A percentile compares a stretch with the other conserved stretches of the same genome.
phyloP scores from a whole-genome alignment of 2,797 vertebrate species.

The Hylomyscus alleni region DNA sequence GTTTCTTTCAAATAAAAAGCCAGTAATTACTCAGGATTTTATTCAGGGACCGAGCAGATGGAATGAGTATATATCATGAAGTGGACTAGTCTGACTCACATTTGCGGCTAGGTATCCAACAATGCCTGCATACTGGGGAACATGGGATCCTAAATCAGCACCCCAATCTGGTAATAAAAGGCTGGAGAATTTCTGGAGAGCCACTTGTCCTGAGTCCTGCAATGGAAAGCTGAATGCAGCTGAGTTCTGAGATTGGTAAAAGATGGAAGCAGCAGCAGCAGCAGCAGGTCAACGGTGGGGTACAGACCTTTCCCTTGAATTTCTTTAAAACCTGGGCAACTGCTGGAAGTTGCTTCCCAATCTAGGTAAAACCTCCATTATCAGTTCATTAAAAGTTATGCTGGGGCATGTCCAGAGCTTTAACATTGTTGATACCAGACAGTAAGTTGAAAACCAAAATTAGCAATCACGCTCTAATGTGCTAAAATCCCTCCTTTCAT shows the following conservation, averaged over 20 bases:
- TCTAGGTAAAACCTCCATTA: neutral
- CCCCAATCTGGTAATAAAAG: neutral
- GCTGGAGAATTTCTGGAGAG: neutral
- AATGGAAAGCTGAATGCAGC: neutral
- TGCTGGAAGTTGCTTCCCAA: neutral
- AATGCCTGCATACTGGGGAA: neutral
- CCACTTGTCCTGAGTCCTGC: neutral
- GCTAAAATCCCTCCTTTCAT: neutral
- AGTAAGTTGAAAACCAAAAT: neutral
- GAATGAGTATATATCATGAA: neutral
- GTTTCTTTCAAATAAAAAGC: neutral
- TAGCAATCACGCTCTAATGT: neutral
- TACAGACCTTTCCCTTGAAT: neutral
- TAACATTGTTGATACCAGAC: neutral
- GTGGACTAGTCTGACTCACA: neutral
- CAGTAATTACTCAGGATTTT: neutral
- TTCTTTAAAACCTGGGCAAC: neutral
- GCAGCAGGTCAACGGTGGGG: too few relatives aligned
- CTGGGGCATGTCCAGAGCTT: neutral
- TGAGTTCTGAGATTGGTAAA: neutral
- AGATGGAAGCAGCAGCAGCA: neutral
- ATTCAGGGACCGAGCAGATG: neutral
- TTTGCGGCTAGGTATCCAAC: neutral
- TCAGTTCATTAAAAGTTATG: neutral
- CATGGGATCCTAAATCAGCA: neutral